These are phyloP conservation scores for Tachina lurida DNA, from an alignment of 2,888 invertebrate species.

Conservation along the genomic window DNA sequence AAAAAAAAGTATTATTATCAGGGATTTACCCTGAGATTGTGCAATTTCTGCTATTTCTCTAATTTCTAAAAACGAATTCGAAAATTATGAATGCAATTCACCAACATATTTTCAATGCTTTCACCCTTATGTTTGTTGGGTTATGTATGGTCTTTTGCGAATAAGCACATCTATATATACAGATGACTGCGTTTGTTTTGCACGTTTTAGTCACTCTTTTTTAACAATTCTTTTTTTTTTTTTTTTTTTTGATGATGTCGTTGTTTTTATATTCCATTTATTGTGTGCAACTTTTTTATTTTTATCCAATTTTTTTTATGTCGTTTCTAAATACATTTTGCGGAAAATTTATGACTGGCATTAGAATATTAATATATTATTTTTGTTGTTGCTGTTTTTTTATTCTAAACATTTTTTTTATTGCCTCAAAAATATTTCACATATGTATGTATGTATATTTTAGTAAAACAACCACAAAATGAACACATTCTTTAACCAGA, in stretches of 20 bases:
- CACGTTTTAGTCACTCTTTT: conserved; percentile 35
- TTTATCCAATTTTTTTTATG: not conserved
- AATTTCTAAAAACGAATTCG: no score
- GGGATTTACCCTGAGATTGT: no score
- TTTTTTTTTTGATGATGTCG: conserved; percentile 28
- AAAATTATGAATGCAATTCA: no score
- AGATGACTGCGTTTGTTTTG: not conserved
- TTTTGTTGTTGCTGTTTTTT: conserved; percentile 19
- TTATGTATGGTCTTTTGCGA: not conserved
- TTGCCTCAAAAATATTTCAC: conserved; percentile 12
- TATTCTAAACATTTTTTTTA: conserved; percentile 12
- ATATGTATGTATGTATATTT: conserved; percentile 18
- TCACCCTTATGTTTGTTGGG: not conserved
- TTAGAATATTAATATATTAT: conserved; percentile 58
- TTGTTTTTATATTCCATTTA: conserved; percentile 52
- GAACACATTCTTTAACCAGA: conserved; percentile 55
- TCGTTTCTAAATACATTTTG: conserved; percentile 29
- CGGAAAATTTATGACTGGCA: conserved; percentile 64
- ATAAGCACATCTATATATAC: not conserved
- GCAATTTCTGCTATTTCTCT: no score
- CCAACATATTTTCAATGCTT: not conserved
- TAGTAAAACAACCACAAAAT: conserved; percentile 54
- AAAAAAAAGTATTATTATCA: no score
- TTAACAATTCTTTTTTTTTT: conserved; percentile 18
- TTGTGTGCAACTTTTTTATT: conserved; percentile 27